Conservation (phyloP, 2,888 invertebrate species). For the Deilephila elpenor region DNA sequence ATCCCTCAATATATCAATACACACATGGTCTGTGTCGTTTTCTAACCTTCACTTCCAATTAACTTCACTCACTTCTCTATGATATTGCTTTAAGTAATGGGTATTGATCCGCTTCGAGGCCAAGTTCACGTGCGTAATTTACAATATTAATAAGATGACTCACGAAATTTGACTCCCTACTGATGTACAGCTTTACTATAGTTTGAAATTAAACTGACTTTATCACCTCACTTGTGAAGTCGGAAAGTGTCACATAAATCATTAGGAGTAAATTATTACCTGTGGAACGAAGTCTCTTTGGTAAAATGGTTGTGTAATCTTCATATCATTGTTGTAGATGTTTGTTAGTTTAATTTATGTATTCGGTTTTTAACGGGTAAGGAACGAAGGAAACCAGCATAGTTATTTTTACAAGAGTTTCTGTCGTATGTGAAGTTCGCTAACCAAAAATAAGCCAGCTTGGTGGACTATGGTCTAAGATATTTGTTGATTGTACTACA, state of each 20-base stretch:
- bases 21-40: too few relatives aligned
- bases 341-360: background rate
- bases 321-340: background rate
- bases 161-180: background rate
- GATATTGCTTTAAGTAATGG: background rate
- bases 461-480: too few relatives aligned
- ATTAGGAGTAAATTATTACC: constrained; percentile 1
- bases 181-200: background rate
- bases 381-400: too few relatives aligned
- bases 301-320: background rate
- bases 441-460: too few relatives aligned
- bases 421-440: too few relatives aligned
- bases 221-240: constrained; percentile 15
- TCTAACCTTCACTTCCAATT: background rate
- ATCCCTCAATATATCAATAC: too few relatives aligned
- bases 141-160: constrained; percentile 6
- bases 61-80: background rate
- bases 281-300: background rate
- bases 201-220: constrained; percentile 16
- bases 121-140: background rate
- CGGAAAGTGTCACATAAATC: constrained; percentile 18
- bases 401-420: too few relatives aligned
- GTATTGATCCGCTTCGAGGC: background rate
- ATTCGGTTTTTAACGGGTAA: too few relatives aligned
- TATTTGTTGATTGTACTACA: too few relatives aligned